phyloP scores from a whole-genome alignment of 2,797 vertebrate genomes.

The Etheostoma nigrum region DNA sequence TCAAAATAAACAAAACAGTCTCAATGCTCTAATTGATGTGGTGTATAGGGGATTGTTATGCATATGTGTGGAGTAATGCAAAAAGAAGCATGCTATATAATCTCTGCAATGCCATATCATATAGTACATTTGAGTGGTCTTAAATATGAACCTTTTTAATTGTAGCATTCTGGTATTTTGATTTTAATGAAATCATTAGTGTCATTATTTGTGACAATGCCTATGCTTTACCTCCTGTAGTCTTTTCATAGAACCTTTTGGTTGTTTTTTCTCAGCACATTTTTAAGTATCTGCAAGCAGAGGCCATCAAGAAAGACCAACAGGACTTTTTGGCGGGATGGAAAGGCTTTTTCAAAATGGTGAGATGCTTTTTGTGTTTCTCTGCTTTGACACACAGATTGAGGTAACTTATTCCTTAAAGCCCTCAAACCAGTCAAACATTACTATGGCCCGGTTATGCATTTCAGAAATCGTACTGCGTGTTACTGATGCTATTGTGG shows the following conservation, averaged over 20 bases:
- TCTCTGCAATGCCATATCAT: background rate
- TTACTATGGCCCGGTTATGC: background rate
- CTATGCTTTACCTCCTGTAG: background rate
- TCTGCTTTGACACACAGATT: background rate
- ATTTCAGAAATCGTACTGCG: background rate
- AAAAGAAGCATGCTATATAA: background rate
- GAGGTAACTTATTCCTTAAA: background rate
- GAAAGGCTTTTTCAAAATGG: slow-evolving; percentile 96
- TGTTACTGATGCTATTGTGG: background rate
- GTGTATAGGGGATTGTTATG: background rate
- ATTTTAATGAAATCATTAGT: background rate
- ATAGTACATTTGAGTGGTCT: background rate
- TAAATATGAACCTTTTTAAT: no score
- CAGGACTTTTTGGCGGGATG: slow-evolving; percentile 90
- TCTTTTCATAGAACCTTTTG: background rate
- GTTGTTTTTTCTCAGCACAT: slow-evolving; percentile 87
- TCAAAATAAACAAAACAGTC: background rate
- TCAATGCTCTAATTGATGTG: no score
- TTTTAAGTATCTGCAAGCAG: slow-evolving; percentile 94
- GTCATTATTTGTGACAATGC: background rate
- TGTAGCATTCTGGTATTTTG: no score
- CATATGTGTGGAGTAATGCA: background rate
- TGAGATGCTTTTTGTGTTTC: slow-evolving; percentile 61
- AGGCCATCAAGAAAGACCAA: slow-evolving; percentile 93
- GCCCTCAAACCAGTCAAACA: background rate